These are phyloP conservation scores for Sarcophaga variegata DNA, from an alignment of 2,888 invertebrate genomes.

Conservation along the genomic window DNA sequence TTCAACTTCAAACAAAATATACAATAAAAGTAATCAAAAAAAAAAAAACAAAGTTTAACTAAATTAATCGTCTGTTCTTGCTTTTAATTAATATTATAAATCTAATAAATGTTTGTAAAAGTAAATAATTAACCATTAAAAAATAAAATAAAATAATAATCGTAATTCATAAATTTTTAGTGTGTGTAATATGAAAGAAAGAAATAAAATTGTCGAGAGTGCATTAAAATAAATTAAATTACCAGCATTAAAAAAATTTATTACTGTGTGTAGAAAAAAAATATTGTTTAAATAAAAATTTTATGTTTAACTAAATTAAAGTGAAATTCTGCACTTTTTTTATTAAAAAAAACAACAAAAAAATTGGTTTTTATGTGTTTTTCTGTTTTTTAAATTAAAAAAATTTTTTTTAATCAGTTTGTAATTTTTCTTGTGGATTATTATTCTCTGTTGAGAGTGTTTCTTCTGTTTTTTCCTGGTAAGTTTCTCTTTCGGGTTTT, in stretches of 20 bases:
- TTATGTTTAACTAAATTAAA: constrained; percentile 14
- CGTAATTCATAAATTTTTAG: too few species aligned
- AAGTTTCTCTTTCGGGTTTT: constrained; percentile 29
- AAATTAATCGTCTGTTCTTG: too few species aligned
- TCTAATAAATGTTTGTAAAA: not conserved
- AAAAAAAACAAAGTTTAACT: not conserved
- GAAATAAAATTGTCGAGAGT: constrained; percentile 7
- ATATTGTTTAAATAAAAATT: not conserved
- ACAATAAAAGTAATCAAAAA: not conserved
- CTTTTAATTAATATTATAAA: not conserved
- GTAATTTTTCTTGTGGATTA: constrained; percentile 33
- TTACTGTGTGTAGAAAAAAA: not conserved
- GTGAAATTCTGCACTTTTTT: constrained; percentile 30
- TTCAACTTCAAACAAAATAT: constrained; percentile 5
- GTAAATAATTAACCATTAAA: constrained; percentile 23
- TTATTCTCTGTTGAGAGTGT: not conserved
- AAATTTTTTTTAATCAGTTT: not conserved
- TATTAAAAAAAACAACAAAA: not conserved
- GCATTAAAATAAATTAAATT: constrained; percentile 7
- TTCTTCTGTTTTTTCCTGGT: constrained; percentile 39
- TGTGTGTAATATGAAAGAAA: too few species aligned
- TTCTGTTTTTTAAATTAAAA: constrained; percentile 14
- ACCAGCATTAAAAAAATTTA: not conserved
- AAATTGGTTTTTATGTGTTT: constrained; percentile 3
- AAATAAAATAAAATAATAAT: not conserved